Conservation (phyloP, 2,113 vertebrate species). For the Heterochromis multidens region DNA sequence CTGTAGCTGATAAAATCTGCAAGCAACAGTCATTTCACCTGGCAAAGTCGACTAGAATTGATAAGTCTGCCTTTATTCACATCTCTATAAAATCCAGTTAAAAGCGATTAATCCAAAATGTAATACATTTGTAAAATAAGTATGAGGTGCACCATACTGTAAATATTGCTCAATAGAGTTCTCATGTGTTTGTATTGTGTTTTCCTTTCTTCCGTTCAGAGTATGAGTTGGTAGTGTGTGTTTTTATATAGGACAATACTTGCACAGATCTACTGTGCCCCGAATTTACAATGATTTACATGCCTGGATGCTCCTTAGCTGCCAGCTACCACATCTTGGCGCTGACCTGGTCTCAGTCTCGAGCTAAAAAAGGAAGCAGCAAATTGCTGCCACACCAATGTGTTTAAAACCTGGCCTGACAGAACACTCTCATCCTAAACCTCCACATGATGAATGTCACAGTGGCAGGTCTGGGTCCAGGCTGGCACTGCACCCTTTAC, state of each 20-base stretch:
- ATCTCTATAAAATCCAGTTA: background rate
- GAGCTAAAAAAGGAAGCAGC: conserved; percentile 65
- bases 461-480: background rate
- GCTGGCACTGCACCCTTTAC: background rate
- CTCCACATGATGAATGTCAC: conserved; percentile 36
- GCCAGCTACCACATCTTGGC: conserved; percentile 35
- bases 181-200: background rate
- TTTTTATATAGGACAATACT: background rate
- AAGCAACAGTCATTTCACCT: background rate
- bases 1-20: background rate
- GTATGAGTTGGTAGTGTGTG: background rate
- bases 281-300: conserved; percentile 39
- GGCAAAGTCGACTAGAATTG: background rate
- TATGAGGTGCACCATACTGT: too few relatives aligned
- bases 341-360: conserved; percentile 47
- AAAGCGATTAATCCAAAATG: background rate
- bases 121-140: background rate
- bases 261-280: conserved; percentile 26
- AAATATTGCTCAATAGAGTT: background rate
- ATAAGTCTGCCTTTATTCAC: background rate
- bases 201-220: background rate
- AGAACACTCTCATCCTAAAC: conserved; percentile 37
- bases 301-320: conserved; percentile 48
- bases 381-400: conserved; percentile 11
- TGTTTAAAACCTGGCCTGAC: conserved; percentile 54